phyloP scores from a whole-genome alignment of 2,113 vertebrate genomes.

The Gnathonemus longibarbis region DNA sequence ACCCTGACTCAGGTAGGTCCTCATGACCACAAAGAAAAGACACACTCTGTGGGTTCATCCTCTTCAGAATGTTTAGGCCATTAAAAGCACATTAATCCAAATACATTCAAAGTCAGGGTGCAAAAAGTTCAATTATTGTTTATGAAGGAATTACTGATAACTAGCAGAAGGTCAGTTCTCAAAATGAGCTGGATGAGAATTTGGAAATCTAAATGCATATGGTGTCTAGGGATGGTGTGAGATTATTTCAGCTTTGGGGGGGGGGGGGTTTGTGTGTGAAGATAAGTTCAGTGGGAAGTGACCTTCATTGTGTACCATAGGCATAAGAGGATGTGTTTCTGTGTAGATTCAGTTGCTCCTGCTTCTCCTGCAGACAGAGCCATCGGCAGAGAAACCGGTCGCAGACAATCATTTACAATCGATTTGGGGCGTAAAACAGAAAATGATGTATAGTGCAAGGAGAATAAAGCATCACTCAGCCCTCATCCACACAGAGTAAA shows the following conservation, averaged over 20 bases:
- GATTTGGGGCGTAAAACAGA: neutral
- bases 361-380: neutral
- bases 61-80: neutral
- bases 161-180: neutral
- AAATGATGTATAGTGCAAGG: neutral
- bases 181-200: neutral
- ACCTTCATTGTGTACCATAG: neutral
- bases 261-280: neutral
- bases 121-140: neutral
- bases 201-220: neutral
- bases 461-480: neutral
- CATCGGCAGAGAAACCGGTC: neutral
- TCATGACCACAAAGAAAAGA: neutral
- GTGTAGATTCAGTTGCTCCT: neutral
- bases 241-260: neutral
- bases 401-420: neutral
- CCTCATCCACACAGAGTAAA: neutral
- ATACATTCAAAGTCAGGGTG: neutral
- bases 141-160: neutral
- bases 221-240: neutral
- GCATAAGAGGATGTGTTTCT: neutral
- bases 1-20: neutral
- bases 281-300: neutral
- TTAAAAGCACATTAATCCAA: neutral
- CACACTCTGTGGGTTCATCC: no score